These are phyloP conservation scores for Lasioglossum lativentre DNA, from an alignment of 2,888 invertebrate species.

Conservation along the genomic window DNA sequence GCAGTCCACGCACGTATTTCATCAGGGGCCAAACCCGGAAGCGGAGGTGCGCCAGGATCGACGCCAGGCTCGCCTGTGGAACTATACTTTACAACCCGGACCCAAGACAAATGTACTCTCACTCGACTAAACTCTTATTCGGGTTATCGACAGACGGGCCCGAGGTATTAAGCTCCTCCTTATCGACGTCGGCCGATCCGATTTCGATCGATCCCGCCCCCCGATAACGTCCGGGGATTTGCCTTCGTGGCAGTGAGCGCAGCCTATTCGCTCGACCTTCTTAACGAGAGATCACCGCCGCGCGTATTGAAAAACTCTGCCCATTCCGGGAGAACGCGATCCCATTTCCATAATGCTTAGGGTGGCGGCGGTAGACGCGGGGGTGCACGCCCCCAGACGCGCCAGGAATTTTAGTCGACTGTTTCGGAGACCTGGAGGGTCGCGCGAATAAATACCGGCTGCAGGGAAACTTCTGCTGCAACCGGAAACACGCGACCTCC, in stretches of 20 bases:
- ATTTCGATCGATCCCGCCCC: slow-evolving; percentile 68
- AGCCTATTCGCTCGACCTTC: slow-evolving; percentile 44
- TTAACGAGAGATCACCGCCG: slow-evolving; percentile 43
- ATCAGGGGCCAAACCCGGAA: slow-evolving; percentile 74
- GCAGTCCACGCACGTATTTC: slow-evolving; percentile 81
- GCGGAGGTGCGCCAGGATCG: slow-evolving; percentile 43
- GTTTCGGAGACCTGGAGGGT: not conserved
- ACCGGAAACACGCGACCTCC: not conserved
- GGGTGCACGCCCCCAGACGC: slow-evolving; percentile 3
- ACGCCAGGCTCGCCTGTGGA: slow-evolving; percentile 52
- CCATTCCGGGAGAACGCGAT: slow-evolving; percentile 38
- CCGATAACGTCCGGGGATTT: slow-evolving; percentile 52
- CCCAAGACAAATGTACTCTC: slow-evolving; percentile 76
- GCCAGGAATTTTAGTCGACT: slow-evolving; percentile 27
- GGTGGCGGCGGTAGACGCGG: slow-evolving; percentile 26
- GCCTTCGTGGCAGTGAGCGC: slow-evolving; percentile 27
- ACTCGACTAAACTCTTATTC: slow-evolving; percentile 70
- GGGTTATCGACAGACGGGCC: slow-evolving; percentile 54
- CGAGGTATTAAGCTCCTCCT: slow-evolving; percentile 66
- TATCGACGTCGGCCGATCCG: slow-evolving; percentile 63
- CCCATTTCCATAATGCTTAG: slow-evolving; percentile 47
- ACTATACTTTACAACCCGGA: slow-evolving; percentile 55
- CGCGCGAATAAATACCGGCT: slow-evolving; percentile 12
- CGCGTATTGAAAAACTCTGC: slow-evolving; percentile 39
- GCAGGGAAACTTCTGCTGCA: slow-evolving; percentile 1